Evolutionary conservation across 2,888 invertebrate genomes (phyloP), one percentile per base, ranked within the genome.

Genomic region (Choreutis nemorana): DNA sequence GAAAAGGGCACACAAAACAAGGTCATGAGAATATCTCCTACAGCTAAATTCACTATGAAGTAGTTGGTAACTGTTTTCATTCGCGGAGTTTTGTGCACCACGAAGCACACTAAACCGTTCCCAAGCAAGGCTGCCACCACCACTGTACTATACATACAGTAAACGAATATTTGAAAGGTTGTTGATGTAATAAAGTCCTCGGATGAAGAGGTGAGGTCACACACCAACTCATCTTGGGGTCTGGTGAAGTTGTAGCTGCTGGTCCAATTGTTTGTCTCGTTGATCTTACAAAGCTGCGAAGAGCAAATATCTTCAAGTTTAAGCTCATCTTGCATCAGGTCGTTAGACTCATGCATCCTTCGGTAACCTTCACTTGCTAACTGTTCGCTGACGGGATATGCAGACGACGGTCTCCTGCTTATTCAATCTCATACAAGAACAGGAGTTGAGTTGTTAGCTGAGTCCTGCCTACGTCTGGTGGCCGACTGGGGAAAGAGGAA

Each of bases 31-130:
- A 92, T 83, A 54, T 93, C 92, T 5, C 91, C 89, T 16, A 90
- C 70, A 1, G 92, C 90, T 34, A 92, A 70, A 60, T 88, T 89
- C 45, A 88, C 87, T 44, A 92, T 89, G 59, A 91, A 91, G 61
- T 82, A 89, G 59, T 92, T 92, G 26, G 91, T 91, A 2, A 91
- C 90, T 0, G 90, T 91, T 41, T 87, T 80, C 90, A 91, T 91
- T 28, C 88, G 79, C 1, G 87, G 85, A 16, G 86, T 86, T 3
- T 86, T 83, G 32, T 86, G 71, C 1, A 92, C 89, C 14, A 90
- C 87, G 61, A 88, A 90, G 54, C 89, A 89, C n/a, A 92, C 89
- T 27, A 84, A 75, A 21, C 83, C 83, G 50, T 87, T 87, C 15
- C 87, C 87, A 13, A 83, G 44, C 12, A 87, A 50, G 1, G 87